A percentile compares a stretch with the other conserved stretches of the same genome.
phyloP scores from a whole-genome alignment of 2,113 vertebrate genomes.

The Meleagris gallopavo region DNA sequence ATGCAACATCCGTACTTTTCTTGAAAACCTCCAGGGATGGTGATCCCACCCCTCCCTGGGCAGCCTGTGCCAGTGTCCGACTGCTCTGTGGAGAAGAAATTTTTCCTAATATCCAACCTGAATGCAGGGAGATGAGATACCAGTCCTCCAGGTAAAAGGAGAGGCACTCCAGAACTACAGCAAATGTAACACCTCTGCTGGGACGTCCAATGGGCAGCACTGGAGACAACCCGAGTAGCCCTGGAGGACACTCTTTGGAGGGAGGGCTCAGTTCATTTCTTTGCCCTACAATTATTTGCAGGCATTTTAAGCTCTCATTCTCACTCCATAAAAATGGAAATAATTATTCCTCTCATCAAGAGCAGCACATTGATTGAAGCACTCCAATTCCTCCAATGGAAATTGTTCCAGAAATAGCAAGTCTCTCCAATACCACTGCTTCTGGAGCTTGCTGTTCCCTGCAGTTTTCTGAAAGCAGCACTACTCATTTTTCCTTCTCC shows the following conservation, averaged over 20 bases:
- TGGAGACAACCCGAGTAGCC: neutral
- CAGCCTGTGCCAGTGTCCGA: too few species aligned
- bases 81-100: too few species aligned
- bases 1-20: too few species aligned
- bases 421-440: rapidly evolving
- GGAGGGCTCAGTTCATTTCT: neutral
- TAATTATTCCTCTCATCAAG: neutral
- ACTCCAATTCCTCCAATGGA: neutral
- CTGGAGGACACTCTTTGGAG: neutral
- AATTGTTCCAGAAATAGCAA: neutral
- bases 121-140: neutral
- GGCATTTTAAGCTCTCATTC: neutral
- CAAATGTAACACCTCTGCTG: neutral
- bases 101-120: too few species aligned
- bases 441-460: neutral
- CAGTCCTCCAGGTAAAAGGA: neutral
- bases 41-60: too few species aligned
- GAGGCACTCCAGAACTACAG: rapidly evolving
- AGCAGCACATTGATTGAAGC: neutral
- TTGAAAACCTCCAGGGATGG: too few species aligned
- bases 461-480: neutral
- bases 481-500: neutral
- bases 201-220: neutral
- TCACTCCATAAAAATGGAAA: neutral
- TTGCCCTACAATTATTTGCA: rapidly evolving